A percentile compares a stretch with the other conserved stretches of the same genome.
Evolutionary conservation across 2,888 invertebrate genomes (phyloP).

Genomic region (Leptogaster cylindrica): DNA sequence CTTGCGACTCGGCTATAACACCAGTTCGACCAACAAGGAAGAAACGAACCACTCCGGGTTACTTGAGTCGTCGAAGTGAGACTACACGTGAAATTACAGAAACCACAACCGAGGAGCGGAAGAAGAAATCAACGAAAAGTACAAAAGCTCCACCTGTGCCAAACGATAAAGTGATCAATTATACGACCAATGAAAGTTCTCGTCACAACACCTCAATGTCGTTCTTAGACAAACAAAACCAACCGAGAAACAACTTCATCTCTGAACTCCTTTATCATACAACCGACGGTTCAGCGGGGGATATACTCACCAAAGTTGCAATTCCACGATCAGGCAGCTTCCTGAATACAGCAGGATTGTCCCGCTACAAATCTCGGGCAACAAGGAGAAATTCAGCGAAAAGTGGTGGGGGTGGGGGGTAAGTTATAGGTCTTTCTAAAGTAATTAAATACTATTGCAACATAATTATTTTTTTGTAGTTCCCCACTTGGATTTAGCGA

Average conservation of each 20-base stretch:
- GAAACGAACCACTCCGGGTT: slow-evolving; percentile 72
- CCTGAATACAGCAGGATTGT: slow-evolving; percentile 78
- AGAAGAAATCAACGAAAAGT: slow-evolving; percentile 67
- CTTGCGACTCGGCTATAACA: slow-evolving; percentile 55
- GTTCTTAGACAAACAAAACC: slow-evolving; percentile 45
- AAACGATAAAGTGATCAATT: slow-evolving; percentile 46
- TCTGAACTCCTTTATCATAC: slow-evolving; percentile 40
- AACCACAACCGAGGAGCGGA: slow-evolving; percentile 64
- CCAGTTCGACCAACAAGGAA: slow-evolving; percentile 78
- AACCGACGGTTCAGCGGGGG: slow-evolving; percentile 70
- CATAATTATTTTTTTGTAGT: slow-evolving; percentile 58
- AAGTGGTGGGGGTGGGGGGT: slow-evolving; percentile 63
- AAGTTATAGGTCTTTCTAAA: slow-evolving; percentile 20
- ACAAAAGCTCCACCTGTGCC: slow-evolving; percentile 66
- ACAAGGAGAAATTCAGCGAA: slow-evolving; percentile 57
- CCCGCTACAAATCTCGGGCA: slow-evolving; percentile 73
- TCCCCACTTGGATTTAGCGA: slow-evolving; percentile 87
- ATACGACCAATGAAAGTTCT: slow-evolving; percentile 27
- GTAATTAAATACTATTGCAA: neutral
- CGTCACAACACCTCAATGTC: slow-evolving; percentile 45
- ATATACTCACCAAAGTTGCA: slow-evolving; percentile 84
- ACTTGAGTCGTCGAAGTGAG: slow-evolving; percentile 69
- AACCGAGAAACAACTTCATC: slow-evolving; percentile 27
- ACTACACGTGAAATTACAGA: slow-evolving; percentile 63
- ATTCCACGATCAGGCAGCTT: slow-evolving; percentile 87